These are phyloP conservation scores for Catharus fuscescens DNA, from an alignment of 2,113 vertebrate genomes.

Conservation along the genomic window DNA sequence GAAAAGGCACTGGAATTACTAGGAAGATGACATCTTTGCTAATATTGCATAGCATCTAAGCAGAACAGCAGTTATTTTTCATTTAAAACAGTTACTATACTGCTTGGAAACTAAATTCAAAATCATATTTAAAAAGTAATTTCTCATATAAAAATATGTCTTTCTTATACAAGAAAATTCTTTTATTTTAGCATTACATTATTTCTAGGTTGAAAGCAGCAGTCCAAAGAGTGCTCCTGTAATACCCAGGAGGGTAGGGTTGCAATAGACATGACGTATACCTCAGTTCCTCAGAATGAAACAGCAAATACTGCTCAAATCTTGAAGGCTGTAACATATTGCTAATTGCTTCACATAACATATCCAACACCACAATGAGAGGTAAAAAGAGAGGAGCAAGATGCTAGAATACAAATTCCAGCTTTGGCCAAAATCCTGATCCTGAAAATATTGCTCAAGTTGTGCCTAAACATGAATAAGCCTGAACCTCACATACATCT, in stretches of 20 bases:
- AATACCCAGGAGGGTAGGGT: background rate
- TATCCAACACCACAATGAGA: background rate
- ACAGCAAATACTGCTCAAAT: background rate
- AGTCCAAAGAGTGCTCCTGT: background rate
- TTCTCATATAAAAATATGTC: background rate
- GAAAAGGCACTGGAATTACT: background rate
- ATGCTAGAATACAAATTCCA: background rate
- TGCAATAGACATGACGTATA: rapidly evolving
- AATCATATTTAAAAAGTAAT: background rate
- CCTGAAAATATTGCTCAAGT: background rate
- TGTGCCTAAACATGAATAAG: background rate
- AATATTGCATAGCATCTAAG: background rate
- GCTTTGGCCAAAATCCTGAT: background rate
- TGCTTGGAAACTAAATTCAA: background rate
- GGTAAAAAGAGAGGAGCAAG: background rate
- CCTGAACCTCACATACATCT: background rate
- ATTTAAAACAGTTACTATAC: background rate
- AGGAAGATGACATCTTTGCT: background rate
- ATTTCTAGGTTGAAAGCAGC: background rate
- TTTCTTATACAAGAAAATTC: background rate
- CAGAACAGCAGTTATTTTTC: background rate
- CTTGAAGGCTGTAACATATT: background rate
- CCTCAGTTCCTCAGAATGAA: background rate
- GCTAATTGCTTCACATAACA: background rate
- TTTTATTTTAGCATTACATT: background rate